These are phyloP conservation scores for Anser brachyrhynchus DNA, from an alignment of 2,113 vertebrate species.

Conservation along the genomic window DNA sequence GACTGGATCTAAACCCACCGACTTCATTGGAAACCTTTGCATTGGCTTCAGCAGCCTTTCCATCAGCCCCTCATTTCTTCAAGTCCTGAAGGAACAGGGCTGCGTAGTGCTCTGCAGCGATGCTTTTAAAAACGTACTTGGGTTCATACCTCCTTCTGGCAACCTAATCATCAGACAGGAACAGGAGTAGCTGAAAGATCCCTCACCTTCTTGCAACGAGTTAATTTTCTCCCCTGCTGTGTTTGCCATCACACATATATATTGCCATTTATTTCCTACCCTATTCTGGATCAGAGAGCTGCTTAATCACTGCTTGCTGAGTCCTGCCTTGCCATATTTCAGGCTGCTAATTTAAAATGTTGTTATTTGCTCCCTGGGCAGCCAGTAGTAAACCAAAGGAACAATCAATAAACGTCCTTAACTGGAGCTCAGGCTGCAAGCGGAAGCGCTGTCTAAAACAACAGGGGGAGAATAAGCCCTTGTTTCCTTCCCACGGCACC, in stretches of 20 bases:
- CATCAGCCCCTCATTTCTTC: neutral
- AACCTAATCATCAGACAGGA: constrained; percentile 22
- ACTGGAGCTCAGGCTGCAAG: neutral
- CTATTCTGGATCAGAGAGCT: constrained; percentile 47
- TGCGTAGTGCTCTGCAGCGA: neutral
- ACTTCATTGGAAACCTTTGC: neutral
- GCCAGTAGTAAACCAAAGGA: constrained; percentile 39
- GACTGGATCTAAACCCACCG: neutral
- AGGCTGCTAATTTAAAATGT: constrained; percentile 42
- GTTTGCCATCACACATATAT: neutral
- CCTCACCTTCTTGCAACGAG: constrained; percentile 22
- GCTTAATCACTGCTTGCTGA: constrained; percentile 59
- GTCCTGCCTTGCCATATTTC: constrained; percentile 28
- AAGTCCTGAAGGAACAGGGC: neutral
- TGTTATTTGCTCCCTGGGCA: constrained; percentile 49
- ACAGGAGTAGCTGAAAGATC: neutral
- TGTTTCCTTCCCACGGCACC: neutral
- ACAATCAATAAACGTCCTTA: constrained; percentile 40
- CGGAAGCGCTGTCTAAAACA: constrained; percentile 47
- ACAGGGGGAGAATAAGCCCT: neutral
- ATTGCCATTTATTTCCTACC: constrained; percentile 39
- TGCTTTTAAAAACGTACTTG: neutral
- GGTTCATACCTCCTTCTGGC: neutral
- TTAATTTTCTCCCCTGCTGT: constrained; percentile 40
- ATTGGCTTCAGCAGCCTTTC: neutral